phyloP scores from a whole-genome alignment of 2,797 vertebrate genomes.

The Sebastes hopkinsi region DNA sequence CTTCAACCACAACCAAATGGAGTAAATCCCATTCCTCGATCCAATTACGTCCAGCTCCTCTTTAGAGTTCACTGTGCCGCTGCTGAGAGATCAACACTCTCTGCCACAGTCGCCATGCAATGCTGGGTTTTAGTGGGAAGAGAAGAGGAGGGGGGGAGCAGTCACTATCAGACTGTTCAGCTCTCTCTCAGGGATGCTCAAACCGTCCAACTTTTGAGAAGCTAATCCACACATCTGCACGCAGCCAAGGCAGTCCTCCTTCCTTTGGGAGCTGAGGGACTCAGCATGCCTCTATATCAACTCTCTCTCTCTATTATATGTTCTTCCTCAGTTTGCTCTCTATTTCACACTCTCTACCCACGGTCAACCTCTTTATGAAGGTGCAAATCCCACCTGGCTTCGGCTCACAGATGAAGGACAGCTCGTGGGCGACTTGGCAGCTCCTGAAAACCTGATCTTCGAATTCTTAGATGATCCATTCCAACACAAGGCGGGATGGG shows the following conservation, averaged over 20 bases:
- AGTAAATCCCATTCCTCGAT: slow-evolving; percentile 59
- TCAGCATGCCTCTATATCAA: slow-evolving; percentile 25
- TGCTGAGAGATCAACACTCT: slow-evolving; percentile 50
- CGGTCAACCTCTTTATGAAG: slow-evolving; percentile 42
- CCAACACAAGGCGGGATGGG: slow-evolving; percentile 9
- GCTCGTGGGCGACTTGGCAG: slow-evolving; percentile 48
- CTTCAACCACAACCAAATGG: slow-evolving; percentile 48
- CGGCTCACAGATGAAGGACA: slow-evolving; percentile 51
- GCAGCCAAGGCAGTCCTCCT: slow-evolving; percentile 26
- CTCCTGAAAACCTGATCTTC: slow-evolving; percentile 44
- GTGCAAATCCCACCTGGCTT: slow-evolving; percentile 61
- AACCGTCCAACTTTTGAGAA: slow-evolving; percentile 46
- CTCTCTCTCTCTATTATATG: slow-evolving; percentile 1
- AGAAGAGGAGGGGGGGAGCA: background rate
- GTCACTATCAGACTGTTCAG: slow-evolving; percentile 29
- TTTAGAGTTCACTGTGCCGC: slow-evolving; percentile 46
- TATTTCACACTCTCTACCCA: slow-evolving; percentile 23
- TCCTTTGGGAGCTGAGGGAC: slow-evolving; percentile 29
- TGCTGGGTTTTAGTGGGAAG: slow-evolving; percentile 35
- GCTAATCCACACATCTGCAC: slow-evolving; percentile 62
- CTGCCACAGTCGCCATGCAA: slow-evolving; percentile 24
- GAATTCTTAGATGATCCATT: slow-evolving; percentile 44
- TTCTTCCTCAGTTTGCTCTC: slow-evolving; percentile 35
- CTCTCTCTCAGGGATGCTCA: slow-evolving; percentile 35
- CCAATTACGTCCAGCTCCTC: slow-evolving; percentile 57